Evolutionary conservation across 2,113 vertebrate genomes (phyloP).

Genomic region (Lycaon pictus): DNA sequence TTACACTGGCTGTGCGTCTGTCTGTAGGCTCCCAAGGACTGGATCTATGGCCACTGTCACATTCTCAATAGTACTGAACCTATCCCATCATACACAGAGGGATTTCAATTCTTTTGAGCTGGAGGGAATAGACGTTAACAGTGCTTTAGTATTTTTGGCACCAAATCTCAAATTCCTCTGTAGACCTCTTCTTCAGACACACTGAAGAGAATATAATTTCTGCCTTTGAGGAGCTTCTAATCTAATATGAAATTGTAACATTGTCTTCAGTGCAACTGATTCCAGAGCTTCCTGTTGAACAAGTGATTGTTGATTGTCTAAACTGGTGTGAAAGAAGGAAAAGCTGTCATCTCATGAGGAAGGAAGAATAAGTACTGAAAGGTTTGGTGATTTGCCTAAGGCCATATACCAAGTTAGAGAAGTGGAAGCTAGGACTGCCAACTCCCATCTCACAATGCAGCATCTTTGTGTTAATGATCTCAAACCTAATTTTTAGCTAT

Average conservation of each 20-base stretch:
- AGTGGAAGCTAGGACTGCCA: background rate
- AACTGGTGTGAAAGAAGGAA: background rate
- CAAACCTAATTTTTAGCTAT: background rate
- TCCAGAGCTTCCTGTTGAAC: background rate
- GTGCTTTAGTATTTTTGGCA: background rate
- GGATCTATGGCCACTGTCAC: background rate
- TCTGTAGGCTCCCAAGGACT: background rate
- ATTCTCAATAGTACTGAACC: background rate
- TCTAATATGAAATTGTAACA: background rate
- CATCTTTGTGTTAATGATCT: background rate
- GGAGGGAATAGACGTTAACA: background rate
- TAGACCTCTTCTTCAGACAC: background rate
- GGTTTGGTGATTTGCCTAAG: background rate
- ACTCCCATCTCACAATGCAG: accelerated
- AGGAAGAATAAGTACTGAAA: background rate
- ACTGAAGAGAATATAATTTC: background rate
- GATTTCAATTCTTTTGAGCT: background rate
- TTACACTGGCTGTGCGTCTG: background rate
- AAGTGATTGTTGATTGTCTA: background rate
- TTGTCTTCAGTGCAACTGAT: background rate
- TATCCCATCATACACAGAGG: background rate
- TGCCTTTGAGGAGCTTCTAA: background rate
- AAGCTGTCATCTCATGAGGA: background rate
- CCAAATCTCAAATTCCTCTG: background rate
- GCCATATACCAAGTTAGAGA: background rate